A percentile compares a stretch with the other conserved stretches of the same genome.
Evolutionary conservation across 2,797 vertebrate genomes (phyloP).

Genomic region (Parotocinclus haroldoi): DNA sequence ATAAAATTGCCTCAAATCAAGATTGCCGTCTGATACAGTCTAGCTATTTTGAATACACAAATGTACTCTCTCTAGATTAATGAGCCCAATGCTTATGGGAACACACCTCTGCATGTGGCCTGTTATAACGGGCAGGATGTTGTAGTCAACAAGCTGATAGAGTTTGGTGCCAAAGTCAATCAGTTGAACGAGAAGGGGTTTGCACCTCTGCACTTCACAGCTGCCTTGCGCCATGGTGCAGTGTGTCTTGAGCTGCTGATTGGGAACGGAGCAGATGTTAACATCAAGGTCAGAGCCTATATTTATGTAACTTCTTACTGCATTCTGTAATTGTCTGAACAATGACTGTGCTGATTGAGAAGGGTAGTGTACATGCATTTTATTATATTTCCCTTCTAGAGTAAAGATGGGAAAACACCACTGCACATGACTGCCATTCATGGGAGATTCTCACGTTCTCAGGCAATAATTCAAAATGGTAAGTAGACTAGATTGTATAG

Average conservation of each 20-base stretch:
- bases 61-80: conserved; percentile 88
- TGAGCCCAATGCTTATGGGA: conserved; percentile 94
- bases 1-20: too few relatives aligned
- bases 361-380: too few relatives aligned
- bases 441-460: conserved; percentile 97
- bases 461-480: conserved; percentile 97
- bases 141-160: conserved; percentile 96
- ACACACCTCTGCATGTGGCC: conserved; percentile 93
- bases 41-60: too few relatives aligned
- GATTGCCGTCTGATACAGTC: too few relatives aligned
- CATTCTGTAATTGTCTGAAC: too few relatives aligned
- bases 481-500: conserved; percentile 46
- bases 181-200: conserved; percentile 95
- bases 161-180: conserved; percentile 92
- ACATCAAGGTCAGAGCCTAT: conserved; percentile 81
- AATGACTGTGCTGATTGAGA: too few relatives aligned
- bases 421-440: conserved; percentile 98
- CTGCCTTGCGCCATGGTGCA: conserved; percentile 91
- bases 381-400: conserved; percentile 71
- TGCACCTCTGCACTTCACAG: conserved; percentile 92
- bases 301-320: too few relatives aligned
- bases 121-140: conserved; percentile 98
- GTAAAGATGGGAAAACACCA: conserved; percentile 97
- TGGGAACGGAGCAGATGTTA: conserved; percentile 91
- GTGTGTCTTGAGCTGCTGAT: conserved; percentile 94